phyloP scores from a whole-genome alignment of 2,113 vertebrate genomes.

The Geococcyx californianus region DNA sequence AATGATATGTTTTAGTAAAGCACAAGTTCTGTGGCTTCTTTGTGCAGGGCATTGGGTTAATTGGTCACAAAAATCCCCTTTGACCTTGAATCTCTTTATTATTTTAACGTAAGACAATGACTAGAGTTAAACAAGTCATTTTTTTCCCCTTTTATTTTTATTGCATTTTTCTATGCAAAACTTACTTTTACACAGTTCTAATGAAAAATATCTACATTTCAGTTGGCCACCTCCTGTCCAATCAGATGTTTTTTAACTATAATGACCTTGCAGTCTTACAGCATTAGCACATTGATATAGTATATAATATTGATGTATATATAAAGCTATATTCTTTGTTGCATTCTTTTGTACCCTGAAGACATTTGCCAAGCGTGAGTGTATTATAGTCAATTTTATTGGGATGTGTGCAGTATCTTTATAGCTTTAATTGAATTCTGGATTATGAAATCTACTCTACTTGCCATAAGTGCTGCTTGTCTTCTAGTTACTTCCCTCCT shows the following conservation, averaged over 20 bases:
- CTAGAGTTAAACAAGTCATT: not conserved
- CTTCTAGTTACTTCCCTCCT: not conserved
- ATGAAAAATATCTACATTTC: slow-evolving; percentile 12
- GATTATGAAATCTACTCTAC: not conserved
- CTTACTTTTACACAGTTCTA: not conserved
- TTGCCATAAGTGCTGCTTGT: not conserved
- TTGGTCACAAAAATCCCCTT: slow-evolving; percentile 5
- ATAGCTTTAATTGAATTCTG: not conserved
- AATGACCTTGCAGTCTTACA: not conserved
- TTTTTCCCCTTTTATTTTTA: not conserved
- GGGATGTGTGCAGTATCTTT: not conserved
- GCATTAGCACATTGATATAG: not conserved
- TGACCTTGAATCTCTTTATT: slow-evolving; percentile 21
- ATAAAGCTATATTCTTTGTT: not conserved
- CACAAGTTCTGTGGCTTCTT: slow-evolving; percentile 33
- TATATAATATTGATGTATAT: not conserved
- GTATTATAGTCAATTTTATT: not conserved
- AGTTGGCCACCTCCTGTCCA: not conserved
- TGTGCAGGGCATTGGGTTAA: not conserved
- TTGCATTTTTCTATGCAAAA: not conserved
- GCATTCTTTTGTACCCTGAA: not conserved
- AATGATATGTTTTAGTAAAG: slow-evolving; percentile 50
- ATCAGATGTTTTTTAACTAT: not conserved
- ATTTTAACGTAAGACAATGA: not conserved
- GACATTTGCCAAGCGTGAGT: not conserved